phyloP scores from a whole-genome alignment of 2,888 invertebrate genomes.

The Eristalis arbustorum region DNA sequence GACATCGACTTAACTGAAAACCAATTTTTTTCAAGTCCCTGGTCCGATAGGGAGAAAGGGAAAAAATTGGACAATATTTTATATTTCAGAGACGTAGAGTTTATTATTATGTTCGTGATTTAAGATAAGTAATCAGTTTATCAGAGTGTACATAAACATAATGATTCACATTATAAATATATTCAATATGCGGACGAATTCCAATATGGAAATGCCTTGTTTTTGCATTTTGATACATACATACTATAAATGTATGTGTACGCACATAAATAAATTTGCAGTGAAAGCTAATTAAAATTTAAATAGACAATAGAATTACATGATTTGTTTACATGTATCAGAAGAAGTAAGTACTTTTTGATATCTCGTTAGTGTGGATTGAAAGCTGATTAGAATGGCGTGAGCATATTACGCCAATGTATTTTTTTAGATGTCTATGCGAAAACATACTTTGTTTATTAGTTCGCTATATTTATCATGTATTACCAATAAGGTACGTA shows the following conservation, averaged over 20 bases:
- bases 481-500: too few relatives aligned
- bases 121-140: not conserved
- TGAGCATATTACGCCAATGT: slow-evolving; percentile 7
- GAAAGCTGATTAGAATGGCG: not conserved
- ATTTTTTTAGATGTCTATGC: not conserved
- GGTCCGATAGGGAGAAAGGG: too few relatives aligned
- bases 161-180: not conserved
- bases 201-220: not conserved
- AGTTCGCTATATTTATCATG: not conserved
- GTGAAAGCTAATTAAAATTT: not conserved
- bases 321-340: not conserved
- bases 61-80: too few relatives aligned
- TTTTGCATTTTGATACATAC: not conserved
- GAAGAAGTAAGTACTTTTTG: not conserved
- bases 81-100: too few relatives aligned
- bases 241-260: not conserved
- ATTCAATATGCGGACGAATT: not conserved
- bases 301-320: not conserved
- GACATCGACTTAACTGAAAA: too few relatives aligned
- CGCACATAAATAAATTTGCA: not conserved
- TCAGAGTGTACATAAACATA: not conserved
- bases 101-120: not conserved
- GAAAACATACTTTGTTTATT: not conserved
- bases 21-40: too few relatives aligned
- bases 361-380: not conserved